Percentiles rank a stretch among this genome's conserved stretches.
These are phyloP conservation scores for Clusia tigrina DNA, from an alignment of 2,888 invertebrate genomes.

Conservation along the genomic window DNA sequence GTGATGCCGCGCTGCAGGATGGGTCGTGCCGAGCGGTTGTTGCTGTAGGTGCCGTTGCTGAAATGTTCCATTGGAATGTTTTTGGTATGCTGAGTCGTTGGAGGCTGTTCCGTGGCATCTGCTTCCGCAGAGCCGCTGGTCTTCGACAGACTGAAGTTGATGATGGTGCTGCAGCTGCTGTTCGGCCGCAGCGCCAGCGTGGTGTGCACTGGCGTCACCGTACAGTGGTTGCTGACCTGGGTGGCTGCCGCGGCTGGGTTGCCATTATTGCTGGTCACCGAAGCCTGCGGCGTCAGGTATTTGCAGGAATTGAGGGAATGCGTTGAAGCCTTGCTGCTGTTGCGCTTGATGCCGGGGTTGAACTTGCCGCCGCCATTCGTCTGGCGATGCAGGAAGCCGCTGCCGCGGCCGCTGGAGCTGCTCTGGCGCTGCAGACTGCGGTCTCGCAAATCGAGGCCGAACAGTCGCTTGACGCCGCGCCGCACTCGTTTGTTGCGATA, in stretches of 20 bases:
- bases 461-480: constrained; percentile 61
- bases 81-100: constrained; percentile 41
- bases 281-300: constrained; percentile 59
- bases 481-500: constrained; percentile 65
- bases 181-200: constrained; percentile 48
- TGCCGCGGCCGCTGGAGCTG: constrained; percentile 54
- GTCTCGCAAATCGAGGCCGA: constrained; percentile 57
- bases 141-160: constrained; percentile 44
- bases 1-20: constrained; percentile 56
- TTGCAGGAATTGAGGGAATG: constrained; percentile 62
- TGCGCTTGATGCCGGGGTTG: constrained; percentile 50
- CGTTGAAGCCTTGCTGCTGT: constrained; percentile 61
- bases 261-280: constrained; percentile 44
- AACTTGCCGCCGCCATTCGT: constrained; percentile 44
- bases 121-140: neutral
- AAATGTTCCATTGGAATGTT: constrained; percentile 24
- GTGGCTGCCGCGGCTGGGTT: constrained; percentile 7
- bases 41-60: constrained; percentile 15
- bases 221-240: constrained; percentile 22
- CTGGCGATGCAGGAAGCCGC: constrained; percentile 52
- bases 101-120: constrained; percentile 25
- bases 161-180: constrained; percentile 58
- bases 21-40: constrained; percentile 37
- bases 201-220: constrained; percentile 40
- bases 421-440: constrained; percentile 53